phyloP scores from a whole-genome alignment of 2,113 vertebrate genomes.

The Carollia perspicillata region DNA sequence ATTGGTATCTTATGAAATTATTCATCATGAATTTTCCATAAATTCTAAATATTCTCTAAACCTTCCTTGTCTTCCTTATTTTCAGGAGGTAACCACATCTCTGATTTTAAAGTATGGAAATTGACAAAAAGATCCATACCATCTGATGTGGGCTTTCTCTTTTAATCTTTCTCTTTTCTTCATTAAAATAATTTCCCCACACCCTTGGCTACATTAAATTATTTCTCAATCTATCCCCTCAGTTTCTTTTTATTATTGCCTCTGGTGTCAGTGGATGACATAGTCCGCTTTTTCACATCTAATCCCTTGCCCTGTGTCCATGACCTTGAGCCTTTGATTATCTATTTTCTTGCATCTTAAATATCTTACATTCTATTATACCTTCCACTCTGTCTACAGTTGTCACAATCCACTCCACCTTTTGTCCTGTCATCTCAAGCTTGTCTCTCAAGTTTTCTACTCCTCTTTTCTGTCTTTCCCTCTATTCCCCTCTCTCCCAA shows the following conservation, averaged over 20 bases:
- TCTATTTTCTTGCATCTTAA: neutral
- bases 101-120: neutral
- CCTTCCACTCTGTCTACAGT: neutral
- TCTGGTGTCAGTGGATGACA: neutral
- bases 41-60: neutral
- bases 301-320: neutral
- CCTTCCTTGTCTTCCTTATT: neutral
- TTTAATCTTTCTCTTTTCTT: neutral
- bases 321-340: neutral
- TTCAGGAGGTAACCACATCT: neutral
- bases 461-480: neutral
- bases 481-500: neutral
- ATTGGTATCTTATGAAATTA: constrained; percentile 16
- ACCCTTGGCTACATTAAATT: neutral
- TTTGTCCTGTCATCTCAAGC: neutral
- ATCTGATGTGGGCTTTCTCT: neutral
- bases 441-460: neutral
- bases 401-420: neutral
- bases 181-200: neutral
- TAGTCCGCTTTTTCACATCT: neutral
- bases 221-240: neutral
- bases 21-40: neutral
- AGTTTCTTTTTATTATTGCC: neutral
- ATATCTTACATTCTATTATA: neutral
- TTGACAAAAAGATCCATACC: neutral